Evolutionary conservation across 1,140 invertebrate genomes (phyloP).

Genomic region (Pseudomyrmex gracilis): DNA sequence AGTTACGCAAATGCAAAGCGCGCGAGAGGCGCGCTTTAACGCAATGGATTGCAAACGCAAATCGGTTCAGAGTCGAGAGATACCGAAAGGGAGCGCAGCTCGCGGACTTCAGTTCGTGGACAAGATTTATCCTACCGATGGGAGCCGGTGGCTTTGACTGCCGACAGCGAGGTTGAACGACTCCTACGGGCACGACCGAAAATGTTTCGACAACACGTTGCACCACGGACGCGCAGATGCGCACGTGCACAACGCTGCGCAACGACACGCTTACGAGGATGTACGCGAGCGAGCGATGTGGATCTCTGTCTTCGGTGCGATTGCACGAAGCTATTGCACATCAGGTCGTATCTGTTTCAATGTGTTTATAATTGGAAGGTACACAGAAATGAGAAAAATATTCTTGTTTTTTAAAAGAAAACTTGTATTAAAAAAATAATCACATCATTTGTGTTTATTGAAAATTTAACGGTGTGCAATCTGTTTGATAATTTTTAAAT

Average conservation of each 20-base stretch:
- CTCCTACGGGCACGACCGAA: background rate
- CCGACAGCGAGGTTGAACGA: background rate
- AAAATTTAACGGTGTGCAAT: no score
- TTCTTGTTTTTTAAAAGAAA: background rate
- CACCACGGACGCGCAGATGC: conserved; percentile 24
- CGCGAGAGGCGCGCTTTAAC: conserved; percentile 22
- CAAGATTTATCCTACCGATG: conserved; percentile 16
- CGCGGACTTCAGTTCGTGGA: background rate
- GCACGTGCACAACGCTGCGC: conserved; percentile 46
- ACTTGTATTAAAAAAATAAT: no score
- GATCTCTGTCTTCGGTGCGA: background rate
- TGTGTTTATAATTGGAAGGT: background rate
- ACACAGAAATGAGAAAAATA: background rate
- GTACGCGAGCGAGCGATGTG: conserved; percentile 10
- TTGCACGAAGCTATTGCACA: background rate
- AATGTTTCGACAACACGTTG: conserved; percentile 46
- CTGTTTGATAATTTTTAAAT: no score
- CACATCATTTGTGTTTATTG: no score
- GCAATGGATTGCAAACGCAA: conserved; percentile 35
- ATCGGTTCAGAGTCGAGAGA: conserved; percentile 31
- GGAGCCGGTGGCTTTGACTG: conserved; percentile 24
- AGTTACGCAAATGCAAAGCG: conserved; percentile 44
- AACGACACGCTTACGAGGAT: conserved; percentile 4
- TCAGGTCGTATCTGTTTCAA: background rate
- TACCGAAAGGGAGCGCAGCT: conserved; percentile 2